Conservation (phyloP, 1,140 invertebrate genomes). For the Penaeus vannamei region DNA sequence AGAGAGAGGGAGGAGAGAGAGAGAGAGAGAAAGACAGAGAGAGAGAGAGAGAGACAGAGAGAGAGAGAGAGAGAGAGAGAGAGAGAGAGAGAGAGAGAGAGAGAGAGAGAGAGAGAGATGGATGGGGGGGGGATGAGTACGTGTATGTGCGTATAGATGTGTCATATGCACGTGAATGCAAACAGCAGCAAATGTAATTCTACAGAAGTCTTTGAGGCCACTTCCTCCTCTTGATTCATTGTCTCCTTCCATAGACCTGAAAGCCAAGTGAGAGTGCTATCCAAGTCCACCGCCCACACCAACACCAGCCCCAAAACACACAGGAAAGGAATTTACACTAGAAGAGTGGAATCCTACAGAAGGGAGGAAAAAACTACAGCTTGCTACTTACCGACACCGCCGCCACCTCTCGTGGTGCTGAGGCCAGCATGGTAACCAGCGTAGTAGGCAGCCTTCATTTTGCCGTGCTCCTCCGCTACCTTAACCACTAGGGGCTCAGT, state of each 20-base stretch:
- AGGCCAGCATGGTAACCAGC: constrained; percentile 71
- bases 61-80: neutral
- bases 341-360: too few relatives aligned
- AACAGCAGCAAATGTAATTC: too few relatives aligned
- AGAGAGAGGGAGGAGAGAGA: neutral
- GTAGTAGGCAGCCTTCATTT: constrained; percentile 84
- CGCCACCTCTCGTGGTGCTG: constrained; percentile 56
- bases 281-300: too few relatives aligned
- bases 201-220: too few relatives aligned
- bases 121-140: neutral
- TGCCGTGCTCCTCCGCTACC: constrained; percentile 93
- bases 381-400: neutral
- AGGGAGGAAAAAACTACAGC: too few relatives aligned
- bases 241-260: too few relatives aligned
- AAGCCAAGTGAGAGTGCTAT: too few relatives aligned
- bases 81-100: neutral
- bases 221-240: too few relatives aligned
- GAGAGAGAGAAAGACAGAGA: neutral
- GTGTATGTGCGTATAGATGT: neutral
- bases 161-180: neutral
- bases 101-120: neutral
- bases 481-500: constrained; percentile 88
- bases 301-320: too few relatives aligned
- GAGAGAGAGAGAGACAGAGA: neutral
- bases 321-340: too few relatives aligned